Conservation (phyloP, 2,797 vertebrate genomes). For the Falco columbarius region DNA sequence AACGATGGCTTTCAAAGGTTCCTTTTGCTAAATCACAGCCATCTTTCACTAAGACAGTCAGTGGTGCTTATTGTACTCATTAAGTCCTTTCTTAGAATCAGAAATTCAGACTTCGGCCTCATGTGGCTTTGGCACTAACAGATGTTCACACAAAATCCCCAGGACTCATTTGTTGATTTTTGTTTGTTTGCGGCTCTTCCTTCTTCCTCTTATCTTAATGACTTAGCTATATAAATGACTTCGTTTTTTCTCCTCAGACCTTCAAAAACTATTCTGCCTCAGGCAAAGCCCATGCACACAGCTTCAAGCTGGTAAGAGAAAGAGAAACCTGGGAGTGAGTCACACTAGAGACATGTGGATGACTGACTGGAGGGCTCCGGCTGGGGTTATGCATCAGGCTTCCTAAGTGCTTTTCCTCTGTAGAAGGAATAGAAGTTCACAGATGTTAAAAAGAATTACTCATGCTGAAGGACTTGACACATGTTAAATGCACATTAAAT, state of each 20-base stretch:
- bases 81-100: neutral
- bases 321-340: neutral
- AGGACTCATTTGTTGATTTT: neutral
- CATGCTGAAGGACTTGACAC: neutral
- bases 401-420: neutral
- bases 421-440: neutral
- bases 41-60: neutral
- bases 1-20: neutral
- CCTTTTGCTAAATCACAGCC: neutral
- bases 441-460: slow-evolving; percentile 4
- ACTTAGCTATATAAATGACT: neutral
- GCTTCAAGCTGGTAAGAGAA: neutral
- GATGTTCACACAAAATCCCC: slow-evolving; percentile 11
- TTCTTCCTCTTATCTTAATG: neutral
- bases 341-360: neutral
- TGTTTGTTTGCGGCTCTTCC: slow-evolving; percentile 21
- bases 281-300: neutral
- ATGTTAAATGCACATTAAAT: neutral
- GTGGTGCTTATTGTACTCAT: neutral
- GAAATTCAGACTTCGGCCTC: neutral
- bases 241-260: neutral
- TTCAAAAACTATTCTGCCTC: neutral
- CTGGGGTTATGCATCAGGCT: neutral
- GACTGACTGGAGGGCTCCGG: neutral
- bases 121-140: neutral